Evolutionary conservation across 2,888 invertebrate genomes (phyloP), one percentile per base, ranked within the genome.

Genomic region (Dermolepida albohirtum): DNA sequence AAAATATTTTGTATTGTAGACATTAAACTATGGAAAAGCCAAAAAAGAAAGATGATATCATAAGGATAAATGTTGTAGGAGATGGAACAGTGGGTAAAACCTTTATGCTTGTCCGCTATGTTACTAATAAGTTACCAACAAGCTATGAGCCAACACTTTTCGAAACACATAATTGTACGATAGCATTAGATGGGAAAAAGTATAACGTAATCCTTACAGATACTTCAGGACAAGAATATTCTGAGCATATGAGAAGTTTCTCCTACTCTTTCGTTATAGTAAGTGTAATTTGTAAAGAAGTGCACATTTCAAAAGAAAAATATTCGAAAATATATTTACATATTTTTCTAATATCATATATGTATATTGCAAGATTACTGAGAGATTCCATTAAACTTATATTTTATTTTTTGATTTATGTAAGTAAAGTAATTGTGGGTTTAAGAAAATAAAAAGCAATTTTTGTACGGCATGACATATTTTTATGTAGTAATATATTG

Each of bases 141-240:
- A 63, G 47, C n/a, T 69, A 69, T 16, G 63, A 55, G 51, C 69
- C 69, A 16, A 69, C 69, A 11, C 54, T 69, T 29, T 66, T 69
- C 27, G 66, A 69, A 49, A 69, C 67, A n/a, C 64, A 64, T 40
- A 40, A 41, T 12, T 50, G 40, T 40, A 62, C 50, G 16, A 88
- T 92, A 74, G 87, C 84, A 8, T 89, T 93, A 29, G 92, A 93
- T 75, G 91, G 89, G 5, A 88, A 90, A 74, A 89, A 89, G 74
- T 91, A 90, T 75, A 89, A 90, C 79, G 88, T 93, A 83, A 91
- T 92, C 47, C 83, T 94, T 14, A 94, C 94, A 93, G 94, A 94
- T 80, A 94, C 93, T 29, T 93, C 94, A 41, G 91, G 92, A 1
- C 94, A 94, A 79, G 94, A 94, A 80, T 94, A 94, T 82, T 94